Base-by-base conservation (phyloP, 2,888 invertebrate species). In the Nemotelus nigrinus region DNA sequence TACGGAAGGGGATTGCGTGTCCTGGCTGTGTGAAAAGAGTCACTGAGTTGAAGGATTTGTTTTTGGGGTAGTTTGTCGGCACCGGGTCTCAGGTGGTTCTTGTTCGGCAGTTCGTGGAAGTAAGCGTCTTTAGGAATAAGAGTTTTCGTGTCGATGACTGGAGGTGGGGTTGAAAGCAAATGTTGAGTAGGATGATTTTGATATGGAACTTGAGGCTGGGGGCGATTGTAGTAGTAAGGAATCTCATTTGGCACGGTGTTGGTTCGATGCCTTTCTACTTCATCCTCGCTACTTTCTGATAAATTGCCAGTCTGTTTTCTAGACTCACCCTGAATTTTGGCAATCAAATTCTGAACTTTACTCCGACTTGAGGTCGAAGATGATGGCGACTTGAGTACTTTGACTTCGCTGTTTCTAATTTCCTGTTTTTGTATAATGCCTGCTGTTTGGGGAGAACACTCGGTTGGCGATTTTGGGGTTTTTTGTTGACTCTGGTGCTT, bases 41-140 rank as follows among this genome's bases (percentile, higher is more conserved):
- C 60, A 3, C 50, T 60, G 48, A 78, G 77, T 48, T 78, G 78
- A 0, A 78, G 55, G 63, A 81, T 77, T 77, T 80, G 80, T 39
- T 81, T 80, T 3, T 81, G 81, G 3, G 79, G 79, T 10, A 80
- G 45, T 47, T 80, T 80, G 48, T 80, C 80, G n/a, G 58, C 58
- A 2, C 80, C 80, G 8, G 80, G 79, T n/a, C 65, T 70, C 25
- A 80, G 70, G 45, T 81, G 81, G 60, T 82, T 81, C 68, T 89
- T 86, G 83, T 89, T 90, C 0, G 90, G 89, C 55, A 90, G 87
- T 77, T 90, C 90, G 81, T 90, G 90, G 81, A 90, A 90, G 82
- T 90, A 90, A 1, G 90, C 90, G 84, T 90, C 90, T 85, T 90
- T 90, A 8, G 90, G 90, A 74, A 90, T 87, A 82, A 89, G 86